These are phyloP conservation scores for Aphidius colemani DNA, from an alignment of 2,888 invertebrate genomes.

Conservation along the genomic window DNA sequence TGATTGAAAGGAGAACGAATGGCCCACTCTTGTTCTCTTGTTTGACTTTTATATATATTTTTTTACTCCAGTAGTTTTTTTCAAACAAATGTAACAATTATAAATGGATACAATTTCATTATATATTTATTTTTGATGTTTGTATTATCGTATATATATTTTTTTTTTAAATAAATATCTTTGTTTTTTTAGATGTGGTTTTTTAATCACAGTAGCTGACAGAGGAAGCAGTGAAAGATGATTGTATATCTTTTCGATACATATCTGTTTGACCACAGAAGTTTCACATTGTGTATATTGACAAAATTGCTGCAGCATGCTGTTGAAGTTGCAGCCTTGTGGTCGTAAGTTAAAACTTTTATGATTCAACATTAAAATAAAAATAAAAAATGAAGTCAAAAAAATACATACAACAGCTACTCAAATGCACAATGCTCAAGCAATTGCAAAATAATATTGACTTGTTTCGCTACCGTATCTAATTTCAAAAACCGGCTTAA, in stretches of 20 bases:
- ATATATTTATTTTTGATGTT: background rate
- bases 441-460: constrained; percentile 24
- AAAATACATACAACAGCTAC: background rate
- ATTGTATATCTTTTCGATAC: background rate
- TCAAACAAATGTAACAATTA: background rate
- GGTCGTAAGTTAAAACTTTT: constrained; percentile 12
- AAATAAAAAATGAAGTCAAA: background rate
- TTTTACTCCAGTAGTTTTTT: background rate
- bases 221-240: too few species aligned
- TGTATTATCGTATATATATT: background rate
- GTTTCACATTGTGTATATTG: constrained; percentile 27
- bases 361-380: too few species aligned
- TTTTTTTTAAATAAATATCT: background rate
- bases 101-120: background rate
- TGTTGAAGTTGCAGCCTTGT: constrained; percentile 26
- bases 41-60: background rate
- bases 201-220: too few species aligned
- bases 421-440: constrained; percentile 1
- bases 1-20: background rate
- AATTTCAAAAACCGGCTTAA: constrained; percentile 31
- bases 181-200: too few species aligned
- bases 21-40: background rate
- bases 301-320: constrained; percentile 18
- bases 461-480: constrained; percentile 32
- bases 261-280: constrained; percentile 31